Evolutionary conservation across 2,113 vertebrate species (phyloP), one percentile per base, ranked within the genome.

Genomic region (Apodemus sylvaticus): DNA sequence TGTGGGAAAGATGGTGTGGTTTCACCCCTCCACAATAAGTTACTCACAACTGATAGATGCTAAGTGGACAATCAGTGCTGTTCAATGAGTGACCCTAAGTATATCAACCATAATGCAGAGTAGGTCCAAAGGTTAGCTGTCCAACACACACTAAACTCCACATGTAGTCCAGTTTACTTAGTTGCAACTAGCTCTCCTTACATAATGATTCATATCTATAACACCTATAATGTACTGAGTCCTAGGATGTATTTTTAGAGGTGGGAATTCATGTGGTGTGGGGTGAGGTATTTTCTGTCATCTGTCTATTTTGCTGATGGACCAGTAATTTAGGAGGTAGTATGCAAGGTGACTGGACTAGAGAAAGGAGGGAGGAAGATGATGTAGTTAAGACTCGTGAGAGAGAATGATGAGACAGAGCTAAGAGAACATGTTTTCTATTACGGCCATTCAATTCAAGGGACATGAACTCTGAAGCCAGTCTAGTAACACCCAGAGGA

Each of bases 321-420:
- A n/a, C 12, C 31, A 8, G 51, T 7, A 16, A 1, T 24, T 87
- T 64, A 26, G 26, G 6, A 77, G 5, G 26, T 7, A 77, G 5
- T 17, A 0, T 1, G 2, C 22, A 51, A 58, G 36, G 7, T 39
- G 11, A 4, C 7, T 78, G 48, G 22, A 14, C 39, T 62, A 42
- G 39, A 74, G 29, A 26, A 92, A 83, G 81, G 12, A 19, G 82
- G 24, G 42, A 55, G 6, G 26, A 48, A 9, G 36, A 31, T 1
- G 9, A 64, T 7, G n/a, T 1, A 45, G 13, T 39, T 5, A 53
- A 7, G 22, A 55, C 0, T 51, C 1, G 36, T 51, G 7, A 22
- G 22, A 34, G 14, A 64, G 11, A 19, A 17, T 1, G 31, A 22
- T 51, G 36, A 73, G 16, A 74, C 60, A 58, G 2, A 0, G 9